These are phyloP conservation scores for Thumatha senex DNA, from an alignment of 2,888 invertebrate genomes.

Conservation along the genomic window DNA sequence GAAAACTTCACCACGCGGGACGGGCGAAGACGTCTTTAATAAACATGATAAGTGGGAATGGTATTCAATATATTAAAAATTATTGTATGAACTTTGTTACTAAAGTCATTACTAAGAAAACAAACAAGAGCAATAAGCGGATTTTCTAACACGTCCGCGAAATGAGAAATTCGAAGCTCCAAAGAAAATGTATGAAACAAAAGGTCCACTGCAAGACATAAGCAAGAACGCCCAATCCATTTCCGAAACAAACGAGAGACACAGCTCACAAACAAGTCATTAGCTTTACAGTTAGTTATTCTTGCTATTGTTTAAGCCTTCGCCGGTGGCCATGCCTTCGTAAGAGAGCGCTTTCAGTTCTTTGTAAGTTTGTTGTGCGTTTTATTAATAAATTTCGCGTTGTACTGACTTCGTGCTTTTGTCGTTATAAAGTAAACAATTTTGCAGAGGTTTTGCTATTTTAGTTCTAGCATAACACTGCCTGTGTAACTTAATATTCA, in stretches of 20 bases:
- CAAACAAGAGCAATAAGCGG: slow-evolving; percentile 15
- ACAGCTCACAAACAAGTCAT: slow-evolving; percentile 50
- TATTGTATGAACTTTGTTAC: no score
- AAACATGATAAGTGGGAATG: no score
- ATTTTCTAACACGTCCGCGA: slow-evolving; percentile 15
- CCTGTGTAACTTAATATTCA: no score
- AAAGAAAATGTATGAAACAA: slow-evolving; percentile 21
- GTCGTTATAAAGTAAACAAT: no score
- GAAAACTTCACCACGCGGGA: no score
- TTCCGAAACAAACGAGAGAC: slow-evolving; percentile 56
- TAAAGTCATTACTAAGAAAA: neutral
- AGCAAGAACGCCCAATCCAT: slow-evolving; percentile 44
- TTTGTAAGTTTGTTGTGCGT: slow-evolving; percentile 23
- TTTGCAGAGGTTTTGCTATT: no score
- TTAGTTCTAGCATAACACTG: no score
- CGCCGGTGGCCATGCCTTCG: slow-evolving; percentile 18
- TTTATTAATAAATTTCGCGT: slow-evolving; percentile 15
- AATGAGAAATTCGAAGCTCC: slow-evolving; percentile 6
- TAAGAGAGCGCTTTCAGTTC: slow-evolving; percentile 19
- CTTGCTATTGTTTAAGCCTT: slow-evolving; percentile 22
- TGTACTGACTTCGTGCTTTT: neutral
- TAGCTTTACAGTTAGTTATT: slow-evolving; percentile 43
- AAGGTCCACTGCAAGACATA: slow-evolving; percentile 18
- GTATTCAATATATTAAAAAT: no score
- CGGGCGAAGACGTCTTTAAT: no score